A percentile compares a stretch with the other conserved stretches of the same genome.
Evolutionary conservation across 2,113 vertebrate genomes (phyloP).

Genomic region (Amphiprion percula): DNA sequence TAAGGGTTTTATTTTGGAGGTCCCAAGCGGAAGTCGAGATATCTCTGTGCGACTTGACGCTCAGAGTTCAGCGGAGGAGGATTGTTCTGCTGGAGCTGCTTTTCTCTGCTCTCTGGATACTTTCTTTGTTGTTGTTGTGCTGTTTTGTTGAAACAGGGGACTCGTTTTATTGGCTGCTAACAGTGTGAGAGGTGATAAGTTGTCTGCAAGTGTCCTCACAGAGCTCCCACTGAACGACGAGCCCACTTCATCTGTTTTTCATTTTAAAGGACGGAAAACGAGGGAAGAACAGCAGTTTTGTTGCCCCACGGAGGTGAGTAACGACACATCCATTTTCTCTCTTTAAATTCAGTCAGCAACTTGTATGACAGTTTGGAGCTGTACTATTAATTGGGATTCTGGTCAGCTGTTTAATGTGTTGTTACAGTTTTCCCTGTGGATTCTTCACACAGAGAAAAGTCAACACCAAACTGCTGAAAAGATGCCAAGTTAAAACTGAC

Average conservation of each 20-base stretch:
- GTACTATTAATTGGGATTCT: no score
- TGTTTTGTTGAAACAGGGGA: background rate
- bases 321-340: background rate
- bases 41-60: background rate
- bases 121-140: conserved; percentile 46
- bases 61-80: conserved; percentile 21
- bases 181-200: background rate
- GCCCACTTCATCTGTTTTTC: conserved; percentile 37
- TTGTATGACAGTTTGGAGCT: no score
- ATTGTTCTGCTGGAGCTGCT: conserved; percentile 44
- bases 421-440: no score
- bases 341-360: no score
- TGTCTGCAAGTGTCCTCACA: background rate
- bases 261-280: conserved; percentile 18
- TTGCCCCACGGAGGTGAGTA: conserved; percentile 45
- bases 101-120: conserved; percentile 17
- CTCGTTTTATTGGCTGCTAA: background rate
- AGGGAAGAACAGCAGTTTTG: background rate
- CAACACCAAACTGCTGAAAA: no score
- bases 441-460: background rate
- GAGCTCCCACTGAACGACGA: conserved; percentile 20
- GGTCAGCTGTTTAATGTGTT: no score
- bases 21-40: conserved; percentile 7
- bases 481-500: no score
- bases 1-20: conserved; percentile 42